Evolutionary conservation across 2,797 vertebrate genomes (phyloP).

Genomic region (Pogoniulus pusillus): DNA sequence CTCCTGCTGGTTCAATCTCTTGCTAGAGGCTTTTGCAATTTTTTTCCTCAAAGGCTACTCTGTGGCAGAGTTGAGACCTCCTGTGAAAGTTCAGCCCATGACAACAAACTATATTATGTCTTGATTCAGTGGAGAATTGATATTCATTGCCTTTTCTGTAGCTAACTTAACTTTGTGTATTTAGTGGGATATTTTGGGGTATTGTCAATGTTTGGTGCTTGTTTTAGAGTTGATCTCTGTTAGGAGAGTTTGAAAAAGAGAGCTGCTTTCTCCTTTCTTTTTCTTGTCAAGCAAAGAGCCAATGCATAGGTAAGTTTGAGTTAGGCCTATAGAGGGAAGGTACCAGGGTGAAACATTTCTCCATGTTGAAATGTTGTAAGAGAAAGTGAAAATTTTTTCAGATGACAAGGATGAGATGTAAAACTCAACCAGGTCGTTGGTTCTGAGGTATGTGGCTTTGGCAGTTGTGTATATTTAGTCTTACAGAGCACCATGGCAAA

Average conservation of each 20-base stretch:
- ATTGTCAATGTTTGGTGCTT: background rate
- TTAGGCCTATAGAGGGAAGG: background rate
- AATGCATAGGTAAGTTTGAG: background rate
- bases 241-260: background rate
- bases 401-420: background rate
- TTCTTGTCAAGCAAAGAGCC: background rate
- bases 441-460: background rate
- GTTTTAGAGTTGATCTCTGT: background rate
- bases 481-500: background rate
- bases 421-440: background rate
- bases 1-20: background rate
- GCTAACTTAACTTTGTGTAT: background rate
- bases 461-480: background rate
- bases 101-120: background rate
- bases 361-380: background rate
- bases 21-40: background rate
- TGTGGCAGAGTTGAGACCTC: background rate
- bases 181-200: background rate
- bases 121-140: background rate
- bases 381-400: background rate
- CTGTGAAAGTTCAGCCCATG: background rate
- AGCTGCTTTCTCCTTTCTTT: background rate
- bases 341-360: background rate
- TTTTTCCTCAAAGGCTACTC: background rate
- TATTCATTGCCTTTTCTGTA: background rate